Percentiles rank a stretch among this genome's conserved stretches.
Conservation (phyloP, 2,888 invertebrate genomes). For the Alcis repandata region DNA sequence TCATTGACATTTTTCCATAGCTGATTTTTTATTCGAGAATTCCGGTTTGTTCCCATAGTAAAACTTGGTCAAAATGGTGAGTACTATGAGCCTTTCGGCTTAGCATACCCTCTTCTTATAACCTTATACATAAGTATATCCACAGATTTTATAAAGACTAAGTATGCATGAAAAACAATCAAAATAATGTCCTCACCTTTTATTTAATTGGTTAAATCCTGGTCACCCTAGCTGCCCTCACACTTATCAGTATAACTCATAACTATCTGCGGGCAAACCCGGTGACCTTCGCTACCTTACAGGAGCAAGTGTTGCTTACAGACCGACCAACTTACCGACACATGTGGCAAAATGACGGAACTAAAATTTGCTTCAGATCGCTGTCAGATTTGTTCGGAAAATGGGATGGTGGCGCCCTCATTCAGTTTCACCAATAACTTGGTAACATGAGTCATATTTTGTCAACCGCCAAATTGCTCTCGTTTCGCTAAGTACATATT, state of each 20-base stretch:
- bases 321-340: neutral
- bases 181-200: neutral
- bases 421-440: neutral
- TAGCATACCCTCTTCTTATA: too few species aligned
- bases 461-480: conserved; percentile 9
- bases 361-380: neutral
- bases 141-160: too few species aligned
- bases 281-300: conserved; percentile 11
- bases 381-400: neutral
- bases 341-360: neutral
- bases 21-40: too few species aligned
- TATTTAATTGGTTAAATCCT: neutral
- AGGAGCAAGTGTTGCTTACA: neutral
- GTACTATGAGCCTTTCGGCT: too few species aligned
- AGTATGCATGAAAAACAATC: too few species aligned
- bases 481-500: conserved; percentile 3
- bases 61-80: too few species aligned
- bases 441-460: conserved; percentile 4
- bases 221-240: neutral
- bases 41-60: too few species aligned
- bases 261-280: conserved; percentile 12
- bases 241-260: conserved; percentile 18
- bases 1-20: too few species aligned
- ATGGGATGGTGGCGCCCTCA: neutral
- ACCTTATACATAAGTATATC: too few species aligned